Evolutionary conservation across 1,140 invertebrate genomes (phyloP).

Genomic region (Polypedilum pembai): DNA sequence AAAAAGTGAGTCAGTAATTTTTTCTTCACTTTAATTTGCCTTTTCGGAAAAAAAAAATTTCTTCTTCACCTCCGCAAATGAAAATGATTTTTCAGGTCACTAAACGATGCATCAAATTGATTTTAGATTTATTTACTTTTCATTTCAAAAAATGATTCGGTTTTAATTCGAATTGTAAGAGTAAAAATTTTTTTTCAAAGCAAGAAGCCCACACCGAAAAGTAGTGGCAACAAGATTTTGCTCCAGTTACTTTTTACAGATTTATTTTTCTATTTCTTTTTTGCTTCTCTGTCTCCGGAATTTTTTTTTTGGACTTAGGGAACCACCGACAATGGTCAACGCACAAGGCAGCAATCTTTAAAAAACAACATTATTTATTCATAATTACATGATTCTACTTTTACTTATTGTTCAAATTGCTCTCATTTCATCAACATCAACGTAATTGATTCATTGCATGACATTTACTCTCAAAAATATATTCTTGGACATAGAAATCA

Average conservation of each 20-base stretch:
- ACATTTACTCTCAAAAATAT: neutral
- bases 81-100: neutral
- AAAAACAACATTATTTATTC: neutral
- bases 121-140: conserved; percentile 15
- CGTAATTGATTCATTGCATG: conserved; percentile 1
- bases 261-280: neutral
- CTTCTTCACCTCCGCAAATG: neutral
- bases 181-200: neutral
- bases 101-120: neutral
- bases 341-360: too few relatives aligned
- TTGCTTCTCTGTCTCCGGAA: neutral
- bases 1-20: neutral
- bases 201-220: neutral
- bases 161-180: neutral
- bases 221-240: neutral
- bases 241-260: neutral
- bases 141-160: conserved; percentile 16
- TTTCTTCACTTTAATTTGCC: neutral
- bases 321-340: neutral
- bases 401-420: conserved; percentile 1
- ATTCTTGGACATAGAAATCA: too few relatives aligned
- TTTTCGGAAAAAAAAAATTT: neutral
- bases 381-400: conserved; percentile 8
- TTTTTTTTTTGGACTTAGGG: neutral
- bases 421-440: neutral